A percentile compares a stretch with the other conserved stretches of the same genome.
These are phyloP conservation scores for sheep (Ovis aries) DNA, from an alignment of 2,113 vertebrate species.

Conservation along the genomic window DNA sequence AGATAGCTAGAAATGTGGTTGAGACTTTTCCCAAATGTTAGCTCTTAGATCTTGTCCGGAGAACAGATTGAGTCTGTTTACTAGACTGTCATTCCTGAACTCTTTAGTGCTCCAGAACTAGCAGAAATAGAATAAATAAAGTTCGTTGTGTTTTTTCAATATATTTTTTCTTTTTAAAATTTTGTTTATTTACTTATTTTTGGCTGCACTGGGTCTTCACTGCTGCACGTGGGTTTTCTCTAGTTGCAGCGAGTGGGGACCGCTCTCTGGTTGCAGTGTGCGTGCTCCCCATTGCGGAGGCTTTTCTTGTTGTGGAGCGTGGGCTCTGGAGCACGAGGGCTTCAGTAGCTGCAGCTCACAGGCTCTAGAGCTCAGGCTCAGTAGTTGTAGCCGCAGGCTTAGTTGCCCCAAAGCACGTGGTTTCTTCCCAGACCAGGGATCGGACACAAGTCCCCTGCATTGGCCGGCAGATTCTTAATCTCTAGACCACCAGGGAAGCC, in stretches of 20 bases:
- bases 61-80: neutral
- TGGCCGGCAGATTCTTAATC: neutral
- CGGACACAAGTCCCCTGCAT: neutral
- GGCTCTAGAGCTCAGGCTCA: neutral
- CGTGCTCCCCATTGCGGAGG: accelerated
- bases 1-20: neutral
- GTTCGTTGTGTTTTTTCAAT: neutral
- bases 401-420: neutral
- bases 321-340: neutral
- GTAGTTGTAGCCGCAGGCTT: neutral
- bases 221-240: neutral
- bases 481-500: neutral
- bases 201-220: neutral
- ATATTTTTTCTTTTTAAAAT: neutral
- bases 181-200: neutral
- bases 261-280: neutral
- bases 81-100: too few species aligned
- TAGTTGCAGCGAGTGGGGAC: neutral
- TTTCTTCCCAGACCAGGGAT: neutral
- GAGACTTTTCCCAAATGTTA: neutral
- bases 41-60: neutral
- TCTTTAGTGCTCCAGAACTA: neutral
- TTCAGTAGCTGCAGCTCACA: neutral
- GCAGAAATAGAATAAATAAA: neutral
- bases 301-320: neutral